These are phyloP conservation scores for Dioctria linearis DNA, from an alignment of 2,888 invertebrate genomes.

Conservation along the genomic window DNA sequence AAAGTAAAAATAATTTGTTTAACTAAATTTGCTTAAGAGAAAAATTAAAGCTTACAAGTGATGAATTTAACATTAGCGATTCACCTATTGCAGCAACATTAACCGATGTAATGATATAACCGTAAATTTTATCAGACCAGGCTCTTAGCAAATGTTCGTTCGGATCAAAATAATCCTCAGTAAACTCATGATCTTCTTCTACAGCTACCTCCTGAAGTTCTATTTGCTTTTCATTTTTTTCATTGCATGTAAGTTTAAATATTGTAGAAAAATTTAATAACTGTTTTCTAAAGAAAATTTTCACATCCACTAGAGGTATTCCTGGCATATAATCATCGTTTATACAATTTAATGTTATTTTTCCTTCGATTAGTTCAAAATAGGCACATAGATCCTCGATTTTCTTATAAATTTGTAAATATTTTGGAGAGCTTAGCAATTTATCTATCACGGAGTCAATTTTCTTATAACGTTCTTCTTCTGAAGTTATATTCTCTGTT, in stretches of 20 bases:
- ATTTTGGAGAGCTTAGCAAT: conserved; percentile 51
- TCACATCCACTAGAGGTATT: conserved; percentile 52
- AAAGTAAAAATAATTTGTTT: neutral
- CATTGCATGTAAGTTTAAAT: conserved; percentile 65
- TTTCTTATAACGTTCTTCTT: conserved; percentile 60
- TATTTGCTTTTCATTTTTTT: conserved; percentile 49
- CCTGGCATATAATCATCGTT: conserved; percentile 2
- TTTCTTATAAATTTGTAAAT: conserved; percentile 56
- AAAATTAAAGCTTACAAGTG: conserved; percentile 57
- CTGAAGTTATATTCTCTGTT: conserved; percentile 64
- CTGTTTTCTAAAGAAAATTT: conserved; percentile 61
- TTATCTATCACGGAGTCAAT: conserved; percentile 62
- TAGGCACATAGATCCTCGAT: conserved; percentile 63
- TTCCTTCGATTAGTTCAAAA: conserved; percentile 63
- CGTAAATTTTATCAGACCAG: conserved; percentile 65
- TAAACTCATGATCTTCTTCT: conserved; percentile 64
- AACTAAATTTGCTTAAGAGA: neutral
- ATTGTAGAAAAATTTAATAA: conserved; percentile 65
- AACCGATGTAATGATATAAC: conserved; percentile 63
- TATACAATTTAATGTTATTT: conserved; percentile 52
- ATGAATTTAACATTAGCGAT: conserved; percentile 59
- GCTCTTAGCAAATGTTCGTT: conserved; percentile 65
- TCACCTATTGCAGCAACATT: conserved; percentile 64
- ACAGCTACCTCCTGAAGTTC: conserved; percentile 57
- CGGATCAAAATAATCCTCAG: conserved; percentile 67